Evolutionary conservation across 2,797 vertebrate species (phyloP).

Genomic region (Pseudotriccus pelzelni): DNA sequence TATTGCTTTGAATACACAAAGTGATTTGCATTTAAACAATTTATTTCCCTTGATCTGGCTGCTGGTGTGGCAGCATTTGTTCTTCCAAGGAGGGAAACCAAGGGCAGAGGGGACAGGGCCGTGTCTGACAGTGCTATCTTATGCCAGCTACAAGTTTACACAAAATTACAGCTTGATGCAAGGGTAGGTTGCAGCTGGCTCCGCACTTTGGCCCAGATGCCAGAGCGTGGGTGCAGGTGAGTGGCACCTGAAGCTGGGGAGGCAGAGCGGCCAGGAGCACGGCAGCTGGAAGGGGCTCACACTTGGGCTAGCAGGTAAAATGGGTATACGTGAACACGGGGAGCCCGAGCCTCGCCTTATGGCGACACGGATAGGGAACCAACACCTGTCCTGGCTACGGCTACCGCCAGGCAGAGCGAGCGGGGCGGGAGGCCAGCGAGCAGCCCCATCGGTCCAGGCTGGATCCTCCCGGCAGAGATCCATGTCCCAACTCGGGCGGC

Average conservation of each 20-base stretch:
- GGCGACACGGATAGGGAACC: accelerated
- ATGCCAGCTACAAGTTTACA: not conserved
- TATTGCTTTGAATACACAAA: not conserved
- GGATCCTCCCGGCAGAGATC: not conserved
- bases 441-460: accelerated
- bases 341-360: not conserved
- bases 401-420: accelerated
- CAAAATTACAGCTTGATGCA: not conserved
- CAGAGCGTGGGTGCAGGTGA: not conserved
- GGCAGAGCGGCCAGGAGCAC: not conserved
- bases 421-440: accelerated
- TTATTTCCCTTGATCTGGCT: not conserved
- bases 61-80: accelerated
- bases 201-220: not conserved
- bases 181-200: not conserved
- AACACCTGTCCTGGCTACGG: too few species aligned
- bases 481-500: accelerated
- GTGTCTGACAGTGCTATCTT: accelerated
- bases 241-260: accelerated
- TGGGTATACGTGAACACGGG: accelerated
- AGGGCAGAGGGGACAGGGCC: not conserved
- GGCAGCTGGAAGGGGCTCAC: not conserved
- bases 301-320: not conserved
- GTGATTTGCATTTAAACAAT: not conserved
- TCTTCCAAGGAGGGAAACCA: not conserved